Percentiles rank a stretch among this genome's conserved stretches.
Conservation (phyloP, 2,113 vertebrate species). For the Ciconia boyciana region DNA sequence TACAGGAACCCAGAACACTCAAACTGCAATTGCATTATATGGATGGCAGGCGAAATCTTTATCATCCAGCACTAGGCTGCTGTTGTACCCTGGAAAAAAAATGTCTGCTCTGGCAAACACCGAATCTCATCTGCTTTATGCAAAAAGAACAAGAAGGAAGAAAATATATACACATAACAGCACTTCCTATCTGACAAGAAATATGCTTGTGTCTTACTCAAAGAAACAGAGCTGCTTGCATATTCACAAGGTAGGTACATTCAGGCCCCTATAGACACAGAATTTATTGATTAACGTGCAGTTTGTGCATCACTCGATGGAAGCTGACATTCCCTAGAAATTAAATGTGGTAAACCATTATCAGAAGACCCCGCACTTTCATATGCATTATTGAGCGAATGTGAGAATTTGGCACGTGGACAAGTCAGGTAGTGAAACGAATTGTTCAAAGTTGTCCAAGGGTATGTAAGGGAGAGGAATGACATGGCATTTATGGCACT, state of each 20-base stretch:
- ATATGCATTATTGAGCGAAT: conserved; percentile 41
- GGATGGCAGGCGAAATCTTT: conserved; percentile 7
- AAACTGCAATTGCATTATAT: conserved; percentile 7
- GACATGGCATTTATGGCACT: neutral
- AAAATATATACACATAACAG: conserved; percentile 8
- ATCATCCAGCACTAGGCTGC: neutral
- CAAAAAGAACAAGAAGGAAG: conserved; percentile 15
- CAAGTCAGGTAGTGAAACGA: neutral
- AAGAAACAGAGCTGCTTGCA: conserved; percentile 23
- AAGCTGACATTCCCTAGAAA: conserved; percentile 26
- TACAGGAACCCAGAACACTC: neutral
- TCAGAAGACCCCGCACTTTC: neutral
- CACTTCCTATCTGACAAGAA: conserved; percentile 32
- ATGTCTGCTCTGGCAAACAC: neutral
- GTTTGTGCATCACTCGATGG: conserved; percentile 32
- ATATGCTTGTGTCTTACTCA: conserved; percentile 20
- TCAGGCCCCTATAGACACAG: conserved; percentile 1
- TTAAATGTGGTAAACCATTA: conserved; percentile 30
- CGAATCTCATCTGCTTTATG: conserved; percentile 32
- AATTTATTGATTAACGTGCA: conserved; percentile 55
- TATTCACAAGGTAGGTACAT: conserved; percentile 55
- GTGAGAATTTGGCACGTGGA: neutral
- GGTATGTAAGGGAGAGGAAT: neutral
- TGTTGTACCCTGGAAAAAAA: conserved; percentile 14
- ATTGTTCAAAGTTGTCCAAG: neutral